A percentile compares a stretch with the other conserved stretches of the same genome.
Conservation (phyloP, 2,888 invertebrate genomes). For the Tortricodes alternella region DNA sequence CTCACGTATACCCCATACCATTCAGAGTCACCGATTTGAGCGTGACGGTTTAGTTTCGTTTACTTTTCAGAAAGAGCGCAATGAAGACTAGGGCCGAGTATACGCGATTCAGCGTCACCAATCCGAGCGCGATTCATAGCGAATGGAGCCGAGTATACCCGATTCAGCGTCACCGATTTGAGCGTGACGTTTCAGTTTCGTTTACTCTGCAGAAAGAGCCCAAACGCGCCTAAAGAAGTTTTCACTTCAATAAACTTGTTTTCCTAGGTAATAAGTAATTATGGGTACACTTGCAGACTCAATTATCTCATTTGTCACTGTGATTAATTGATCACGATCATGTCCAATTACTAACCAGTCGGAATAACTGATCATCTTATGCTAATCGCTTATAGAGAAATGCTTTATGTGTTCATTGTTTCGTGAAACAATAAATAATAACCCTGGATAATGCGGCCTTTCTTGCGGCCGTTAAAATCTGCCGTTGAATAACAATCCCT, state of each 20-base stretch:
- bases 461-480: background rate
- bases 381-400: constrained; percentile 72
- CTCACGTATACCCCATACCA: no score
- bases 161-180: no score
- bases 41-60: no score
- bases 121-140: no score
- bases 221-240: no score
- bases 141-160: no score
- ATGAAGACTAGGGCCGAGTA: no score
- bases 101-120: no score
- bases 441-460: constrained; percentile 21
- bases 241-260: constrained; percentile 6
- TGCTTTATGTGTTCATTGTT: constrained; percentile 76
- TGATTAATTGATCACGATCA: constrained; percentile 41
- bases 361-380: constrained; percentile 56
- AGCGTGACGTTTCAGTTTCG: no score
- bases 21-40: no score
- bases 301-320: constrained; percentile 48
- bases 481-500: background rate
- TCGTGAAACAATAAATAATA: constrained; percentile 67
- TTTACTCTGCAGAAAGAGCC: no score
- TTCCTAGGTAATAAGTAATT: background rate
- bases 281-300: constrained; percentile 29
- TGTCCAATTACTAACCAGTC: constrained; percentile 31
- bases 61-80: no score